Base-by-base conservation (phyloP, 2,113 vertebrate genomes). In the Dipodomys spectabilis region DNA sequence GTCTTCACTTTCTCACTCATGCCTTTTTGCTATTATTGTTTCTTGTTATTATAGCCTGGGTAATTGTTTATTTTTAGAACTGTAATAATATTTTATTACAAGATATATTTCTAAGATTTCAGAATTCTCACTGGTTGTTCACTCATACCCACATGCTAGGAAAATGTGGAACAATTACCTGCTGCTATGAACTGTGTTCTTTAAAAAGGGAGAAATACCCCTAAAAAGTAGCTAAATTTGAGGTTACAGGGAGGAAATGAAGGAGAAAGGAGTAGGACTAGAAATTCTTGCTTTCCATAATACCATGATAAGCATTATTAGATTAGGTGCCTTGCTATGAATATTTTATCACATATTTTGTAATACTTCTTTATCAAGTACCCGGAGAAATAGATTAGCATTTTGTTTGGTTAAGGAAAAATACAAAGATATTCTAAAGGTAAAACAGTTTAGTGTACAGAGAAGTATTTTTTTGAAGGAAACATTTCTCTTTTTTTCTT, bases 201-300 rank as follows among this genome's bases (percentile, higher is more conserved):
- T 64, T 25, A 49, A 64, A 84, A 82, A 88, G 23, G n/a, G 19
- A 65, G 62, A 88, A 15, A 4, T 62, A 30, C 28, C 81, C 88
- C 30, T 27, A 65, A 87, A 93, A 91, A 72, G 30, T 35, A 85
- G 64, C 78, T 82, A 93, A 65, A 68, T 67, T 32, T 45, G 67
- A 88, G 75, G n/a, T 49, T 86, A 7, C 11, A 82, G 73, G 92
- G 53, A 95, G 75, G 88, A 90, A 96, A 73, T 84, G 88, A 84
- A 83, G 85, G 19, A 44, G 69, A 78, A 82, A 44, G 87, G 69
- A 92, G 65, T 27, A 80, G 45, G 74, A n/a, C 35, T 72, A 84
- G 85, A 87, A 89, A 74, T 74, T 88, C 64, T 90, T 79, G 64
- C 62, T 92, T 67, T 92, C 22, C 27, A 10, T 12, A 65, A 73